Base-by-base conservation (phyloP, 2,113 vertebrate species). In the Pica pica region DNA sequence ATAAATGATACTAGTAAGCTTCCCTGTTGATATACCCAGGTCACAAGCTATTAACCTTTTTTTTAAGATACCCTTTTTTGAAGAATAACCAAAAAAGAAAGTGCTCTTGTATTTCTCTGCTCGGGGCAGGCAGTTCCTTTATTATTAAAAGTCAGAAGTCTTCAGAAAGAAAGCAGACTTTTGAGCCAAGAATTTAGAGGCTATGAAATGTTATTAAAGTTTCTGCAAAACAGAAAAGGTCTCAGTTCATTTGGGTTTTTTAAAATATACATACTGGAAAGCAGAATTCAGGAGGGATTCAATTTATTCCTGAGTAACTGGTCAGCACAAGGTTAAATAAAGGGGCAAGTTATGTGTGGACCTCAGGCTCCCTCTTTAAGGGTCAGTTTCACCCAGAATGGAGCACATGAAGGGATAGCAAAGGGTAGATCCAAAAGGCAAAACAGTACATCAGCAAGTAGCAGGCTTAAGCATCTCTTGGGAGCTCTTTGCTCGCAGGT, bases 291-390 rank as follows among this genome's bases (percentile, higher is more conserved):
- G 30, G 9, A 91, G 71, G 39, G 53, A 92, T 75, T 95, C 33
- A 35, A 50, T 89, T 92, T 92, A 90, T 78, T 63, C 47, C 49
- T 50, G 41, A 52, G 28, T 67, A 88, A 90, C 64, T 90, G 60
- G 60, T 68, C 79, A 81, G 76, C n/a, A 60, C 42, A 90, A 94
- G 86, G 83, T 95, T 87, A 93, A 90, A 87, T 49, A 85, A 83
- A 92, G 55, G 80, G 4, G 13, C 30, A 85, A 80, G 22, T 61
- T 79, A 55, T 60, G 44, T 41, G 50, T 9, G 19, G 73, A 85
- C 60, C 83, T 67, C 3, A 9, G 41, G 26, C 35, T 91, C 11
- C n/a, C 31, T 94, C 64, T 55, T 83, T 42, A 47, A 60, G 39
- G 30, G 47, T 63, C 42, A 74, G 7, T 39, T 93, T 78, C 76